Conservation (phyloP, 2,113 vertebrate genomes). For the Elgaria multicarinata region DNA sequence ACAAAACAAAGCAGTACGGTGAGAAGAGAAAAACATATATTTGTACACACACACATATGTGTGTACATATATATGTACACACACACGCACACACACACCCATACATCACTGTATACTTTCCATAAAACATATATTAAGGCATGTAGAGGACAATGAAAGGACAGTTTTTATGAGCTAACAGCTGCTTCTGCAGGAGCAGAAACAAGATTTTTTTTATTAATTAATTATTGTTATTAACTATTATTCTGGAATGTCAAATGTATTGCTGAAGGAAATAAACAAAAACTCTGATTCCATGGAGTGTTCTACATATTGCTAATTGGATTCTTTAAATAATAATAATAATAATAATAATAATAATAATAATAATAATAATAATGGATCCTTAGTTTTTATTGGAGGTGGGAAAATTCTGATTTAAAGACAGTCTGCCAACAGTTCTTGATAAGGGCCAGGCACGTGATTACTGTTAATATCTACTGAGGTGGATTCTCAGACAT, state of each 20-base stretch:
- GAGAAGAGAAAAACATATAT: conserved; percentile 45
- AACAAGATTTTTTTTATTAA: background rate
- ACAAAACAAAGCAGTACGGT: conserved; percentile 46
- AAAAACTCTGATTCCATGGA: conserved; percentile 5
- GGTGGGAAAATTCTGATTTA: background rate
- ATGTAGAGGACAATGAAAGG: conserved; percentile 82
- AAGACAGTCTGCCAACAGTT: background rate
- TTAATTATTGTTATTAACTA: background rate
- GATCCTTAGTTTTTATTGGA: background rate
- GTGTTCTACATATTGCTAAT: conserved; percentile 21
- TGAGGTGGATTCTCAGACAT: background rate
- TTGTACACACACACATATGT: conserved; percentile 23
- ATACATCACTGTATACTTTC: conserved; percentile 73
- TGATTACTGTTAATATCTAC: background rate
- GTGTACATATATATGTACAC: conserved; percentile 10
- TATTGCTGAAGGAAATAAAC: conserved; percentile 16
- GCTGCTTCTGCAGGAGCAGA: conserved; percentile 29
- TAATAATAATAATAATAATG: too few relatives aligned
- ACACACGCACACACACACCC: conserved; percentile 65
- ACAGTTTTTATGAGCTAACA: conserved; percentile 75
- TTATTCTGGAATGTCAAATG: conserved; percentile 55
- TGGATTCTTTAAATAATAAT: background rate
- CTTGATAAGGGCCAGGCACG: background rate
- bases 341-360: too few relatives aligned
- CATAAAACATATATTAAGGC: conserved; percentile 85